Base-by-base conservation (phyloP, 1,140 invertebrate species). In the Eueides isabella region DNA sequence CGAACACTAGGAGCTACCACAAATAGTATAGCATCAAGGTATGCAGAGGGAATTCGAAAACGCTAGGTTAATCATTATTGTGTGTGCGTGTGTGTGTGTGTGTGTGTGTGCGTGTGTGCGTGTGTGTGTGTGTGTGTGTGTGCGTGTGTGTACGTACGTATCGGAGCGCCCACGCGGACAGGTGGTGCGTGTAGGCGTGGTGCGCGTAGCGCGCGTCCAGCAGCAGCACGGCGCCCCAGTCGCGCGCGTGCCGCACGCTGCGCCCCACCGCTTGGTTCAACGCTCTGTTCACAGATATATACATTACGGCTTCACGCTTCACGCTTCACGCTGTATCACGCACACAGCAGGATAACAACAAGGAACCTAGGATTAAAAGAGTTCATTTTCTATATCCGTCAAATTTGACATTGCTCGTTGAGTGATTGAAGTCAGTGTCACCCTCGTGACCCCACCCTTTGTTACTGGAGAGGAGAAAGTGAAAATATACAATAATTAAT, bases 211-310 rank as follows among this genome's bases (percentile, higher is more conserved):
- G 78, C 26, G 80, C 77, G 80, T 93, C 93, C 1, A 89, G 69
- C 78, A 94, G 79, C 55, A 94, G 79, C 66, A 93, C 89, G 16
- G 87, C 93, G 75, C 93, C 93, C 91, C 91, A 94, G 85, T 94
- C 93, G 61, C 63, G 76, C 38, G 76, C 77, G 85, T 93, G 93
- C 2, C 92, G 84, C 64, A 93, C 87, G 70, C 90, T 91, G 31
- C 92, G 85, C n/a, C 92, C 93, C 61, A 93, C 81, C 26, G 92
- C 93, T 61, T 94, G 93, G 84, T 93, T 93, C 75, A 94, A 68
- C 0, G 93, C 92, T 66, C 93, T 92, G 74, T 29, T 9, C 7
- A 61, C 2, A 9, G 7, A 28, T 28, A 11, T 7, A 28, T 61
- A 0, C 23, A 23, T n/a, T n/a, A n/a, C n/a, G n/a, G 41, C 16